Evolutionary conservation across 1,140 invertebrate species (phyloP).

Genomic region (Diabrotica virgifera): DNA sequence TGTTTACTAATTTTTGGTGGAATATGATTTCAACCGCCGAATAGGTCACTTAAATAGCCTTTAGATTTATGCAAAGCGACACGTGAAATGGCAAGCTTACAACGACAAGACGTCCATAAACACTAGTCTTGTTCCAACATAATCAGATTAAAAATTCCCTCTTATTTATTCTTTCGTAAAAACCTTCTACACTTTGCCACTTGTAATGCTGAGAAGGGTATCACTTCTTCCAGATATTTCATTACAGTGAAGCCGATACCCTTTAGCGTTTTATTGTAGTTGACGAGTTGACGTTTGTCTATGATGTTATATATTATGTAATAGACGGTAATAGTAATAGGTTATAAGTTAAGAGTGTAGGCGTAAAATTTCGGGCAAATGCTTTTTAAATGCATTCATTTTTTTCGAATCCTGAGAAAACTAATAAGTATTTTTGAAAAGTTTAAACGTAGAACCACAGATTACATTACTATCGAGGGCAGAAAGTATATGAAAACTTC

Average conservation of each 20-base stretch:
- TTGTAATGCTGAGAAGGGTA: slow-evolving; percentile 5
- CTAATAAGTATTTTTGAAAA: no score
- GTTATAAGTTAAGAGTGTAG: no score
- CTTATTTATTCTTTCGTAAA: slow-evolving; percentile 20
- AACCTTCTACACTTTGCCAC: slow-evolving; percentile 23
- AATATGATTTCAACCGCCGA: not conserved
- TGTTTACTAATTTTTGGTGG: not conserved
- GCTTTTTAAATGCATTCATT: no score
- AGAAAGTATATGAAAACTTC: no score
- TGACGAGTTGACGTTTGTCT: no score
- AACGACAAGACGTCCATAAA: slow-evolving; percentile 20
- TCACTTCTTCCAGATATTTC: not conserved
- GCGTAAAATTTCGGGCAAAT: no score
- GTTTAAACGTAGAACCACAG: no score
- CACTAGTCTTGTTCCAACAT: slow-evolving; percentile 21
- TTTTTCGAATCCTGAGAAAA: no score
- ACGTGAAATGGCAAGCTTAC: slow-evolving; percentile 22
- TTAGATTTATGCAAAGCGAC: slow-evolving; percentile 23
- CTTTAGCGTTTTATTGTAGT: not conserved
- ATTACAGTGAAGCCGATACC: not conserved
- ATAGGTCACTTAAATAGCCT: slow-evolving; percentile 11
- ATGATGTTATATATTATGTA: no score
- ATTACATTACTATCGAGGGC: no score
- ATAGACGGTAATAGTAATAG: no score
- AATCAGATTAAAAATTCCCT: slow-evolving; percentile 22